These are phyloP conservation scores for Sceloporus undulatus DNA, from an alignment of 2,113 vertebrate species.

Conservation along the genomic window DNA sequence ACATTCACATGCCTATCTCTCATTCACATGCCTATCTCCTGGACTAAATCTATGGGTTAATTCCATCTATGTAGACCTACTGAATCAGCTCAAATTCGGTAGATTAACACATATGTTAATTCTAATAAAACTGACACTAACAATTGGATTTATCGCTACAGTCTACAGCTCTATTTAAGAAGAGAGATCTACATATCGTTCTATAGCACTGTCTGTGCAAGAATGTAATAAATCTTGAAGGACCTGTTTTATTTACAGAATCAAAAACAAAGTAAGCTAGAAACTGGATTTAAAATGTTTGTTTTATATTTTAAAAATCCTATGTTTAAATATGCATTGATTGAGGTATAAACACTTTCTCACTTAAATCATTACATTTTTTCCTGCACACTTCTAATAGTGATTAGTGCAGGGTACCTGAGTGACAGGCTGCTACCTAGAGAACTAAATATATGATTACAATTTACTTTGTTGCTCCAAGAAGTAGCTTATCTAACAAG, in stretches of 20 bases:
- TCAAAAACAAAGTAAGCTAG: background rate
- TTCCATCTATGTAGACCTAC: too few relatives aligned
- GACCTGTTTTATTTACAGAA: slow-evolving; percentile 34
- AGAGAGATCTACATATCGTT: too few relatives aligned
- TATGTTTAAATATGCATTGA: slow-evolving; percentile 43
- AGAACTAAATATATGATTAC: slow-evolving; percentile 33
- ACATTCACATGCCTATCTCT: too few relatives aligned
- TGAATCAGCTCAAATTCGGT: too few relatives aligned
- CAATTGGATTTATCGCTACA: too few relatives aligned
- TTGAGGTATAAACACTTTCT: slow-evolving; percentile 38
- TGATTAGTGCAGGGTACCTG: background rate
- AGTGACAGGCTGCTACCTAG: slow-evolving; percentile 6
- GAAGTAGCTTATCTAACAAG: background rate
- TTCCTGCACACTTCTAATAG: background rate
- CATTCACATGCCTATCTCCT: too few relatives aligned
- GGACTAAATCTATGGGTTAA: too few relatives aligned
- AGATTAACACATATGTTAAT: too few relatives aligned
- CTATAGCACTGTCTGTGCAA: background rate
- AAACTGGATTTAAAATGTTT: slow-evolving; percentile 45
- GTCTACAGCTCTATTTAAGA: too few relatives aligned
- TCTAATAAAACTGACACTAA: too few relatives aligned
- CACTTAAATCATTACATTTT: slow-evolving; percentile 42
- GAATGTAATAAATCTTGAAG: slow-evolving; percentile 43
- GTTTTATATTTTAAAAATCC: slow-evolving; percentile 24
- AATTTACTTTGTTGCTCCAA: slow-evolving; percentile 38